These are phyloP conservation scores for Andrena marginata DNA, from an alignment of 2,888 invertebrate species.

Conservation along the genomic window DNA sequence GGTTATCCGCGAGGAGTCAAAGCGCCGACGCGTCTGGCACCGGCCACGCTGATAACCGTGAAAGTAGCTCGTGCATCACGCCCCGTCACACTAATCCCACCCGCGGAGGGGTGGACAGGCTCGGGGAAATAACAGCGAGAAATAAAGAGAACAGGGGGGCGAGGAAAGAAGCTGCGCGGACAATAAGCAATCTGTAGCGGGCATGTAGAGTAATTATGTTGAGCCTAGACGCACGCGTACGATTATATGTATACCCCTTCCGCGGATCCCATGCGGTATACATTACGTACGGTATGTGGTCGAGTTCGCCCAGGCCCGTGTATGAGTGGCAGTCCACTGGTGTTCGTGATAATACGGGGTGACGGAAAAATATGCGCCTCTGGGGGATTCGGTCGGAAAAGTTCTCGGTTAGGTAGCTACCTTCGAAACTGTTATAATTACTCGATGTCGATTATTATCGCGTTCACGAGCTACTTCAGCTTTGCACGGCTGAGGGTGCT, in stretches of 20 bases:
- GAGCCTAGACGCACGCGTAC: conserved; percentile 69
- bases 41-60: conserved; percentile 65
- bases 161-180: conserved; percentile 43
- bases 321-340: conserved; percentile 1
- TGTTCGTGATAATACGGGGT: conserved; percentile 44
- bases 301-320: conserved; percentile 38
- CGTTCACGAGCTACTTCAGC: too few relatives aligned
- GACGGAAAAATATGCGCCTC: conserved; percentile 36
- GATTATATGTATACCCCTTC: conserved; percentile 45
- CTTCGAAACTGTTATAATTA: not conserved
- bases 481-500: too few relatives aligned
- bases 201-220: conserved; percentile 64
- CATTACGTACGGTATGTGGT: conserved; percentile 67
- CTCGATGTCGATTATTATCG: not conserved
- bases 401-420: not conserved
- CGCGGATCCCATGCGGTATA: conserved; percentile 64
- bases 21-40: conserved; percentile 32
- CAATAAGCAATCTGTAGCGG: conserved; percentile 70
- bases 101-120: conserved; percentile 9
- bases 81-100: conserved; percentile 61
- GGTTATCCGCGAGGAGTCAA: conserved; percentile 27
- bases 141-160: not conserved
- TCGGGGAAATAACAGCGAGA: not conserved
- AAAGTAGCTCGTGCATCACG: conserved; percentile 64
- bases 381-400: conserved; percentile 1